Evolutionary conservation across 2,113 vertebrate genomes (phyloP).

Genomic region (rabbit (Oryctolagus cuniculus)): DNA sequence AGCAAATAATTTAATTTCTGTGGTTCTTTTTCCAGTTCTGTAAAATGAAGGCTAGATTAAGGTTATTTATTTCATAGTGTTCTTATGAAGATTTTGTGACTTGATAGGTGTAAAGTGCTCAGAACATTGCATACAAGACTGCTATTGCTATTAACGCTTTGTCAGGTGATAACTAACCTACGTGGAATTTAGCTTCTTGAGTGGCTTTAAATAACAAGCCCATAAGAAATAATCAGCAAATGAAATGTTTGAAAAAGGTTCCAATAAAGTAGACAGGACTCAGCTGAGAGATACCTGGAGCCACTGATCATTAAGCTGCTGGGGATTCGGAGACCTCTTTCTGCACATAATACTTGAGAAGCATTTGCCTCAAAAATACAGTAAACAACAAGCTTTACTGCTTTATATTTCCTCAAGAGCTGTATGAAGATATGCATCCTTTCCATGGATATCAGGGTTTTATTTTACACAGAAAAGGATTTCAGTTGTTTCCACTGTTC

Average conservation of each 20-base stretch:
- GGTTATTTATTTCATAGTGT: background rate
- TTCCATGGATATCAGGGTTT: background rate
- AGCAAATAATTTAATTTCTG: background rate
- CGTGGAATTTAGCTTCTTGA: background rate
- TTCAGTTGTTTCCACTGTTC: slow-evolving; percentile 6
- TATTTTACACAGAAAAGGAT: background rate
- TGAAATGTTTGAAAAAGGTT: background rate
- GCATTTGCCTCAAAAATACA: background rate
- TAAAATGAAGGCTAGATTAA: background rate
- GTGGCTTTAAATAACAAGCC: background rate
- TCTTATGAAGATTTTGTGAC: background rate
- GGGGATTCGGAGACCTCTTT: background rate
- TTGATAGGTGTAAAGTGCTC: background rate
- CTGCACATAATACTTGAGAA: background rate
- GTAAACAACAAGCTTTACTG: background rate
- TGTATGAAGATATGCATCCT: background rate
- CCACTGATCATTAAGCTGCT: background rate
- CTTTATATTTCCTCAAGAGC: background rate
- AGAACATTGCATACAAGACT: background rate
- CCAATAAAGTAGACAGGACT: background rate
- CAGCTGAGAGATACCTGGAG: background rate
- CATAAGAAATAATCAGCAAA: background rate
- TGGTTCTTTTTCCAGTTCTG: background rate
- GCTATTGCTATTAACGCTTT: background rate
- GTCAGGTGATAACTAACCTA: background rate